These are phyloP conservation scores for Macaria liturata DNA, from an alignment of 2,888 invertebrate genomes.

Conservation along the genomic window DNA sequence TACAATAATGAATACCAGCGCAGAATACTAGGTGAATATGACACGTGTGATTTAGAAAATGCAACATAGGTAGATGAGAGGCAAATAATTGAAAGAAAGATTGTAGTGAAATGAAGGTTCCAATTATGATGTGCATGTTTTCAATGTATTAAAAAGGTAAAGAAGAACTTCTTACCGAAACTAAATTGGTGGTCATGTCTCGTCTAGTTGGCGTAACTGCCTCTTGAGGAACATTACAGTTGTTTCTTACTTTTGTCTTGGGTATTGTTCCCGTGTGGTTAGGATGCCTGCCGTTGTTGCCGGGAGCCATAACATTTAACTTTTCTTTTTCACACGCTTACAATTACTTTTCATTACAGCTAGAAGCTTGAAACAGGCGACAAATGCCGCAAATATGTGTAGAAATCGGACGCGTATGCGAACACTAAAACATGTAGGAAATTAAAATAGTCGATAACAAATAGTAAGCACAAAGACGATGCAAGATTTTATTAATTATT, in stretches of 20 bases:
- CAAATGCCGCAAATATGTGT: slow-evolving; percentile 24
- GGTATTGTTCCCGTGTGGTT: slow-evolving; percentile 87
- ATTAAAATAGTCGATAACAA: no score
- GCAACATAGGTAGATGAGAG: no score
- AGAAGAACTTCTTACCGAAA: slow-evolving; percentile 59
- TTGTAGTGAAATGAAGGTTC: no score
- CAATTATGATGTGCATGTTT: no score
- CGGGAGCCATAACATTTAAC: slow-evolving; percentile 77
- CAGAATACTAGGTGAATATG: neutral
- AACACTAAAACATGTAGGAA: neutral
- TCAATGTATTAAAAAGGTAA: neutral
- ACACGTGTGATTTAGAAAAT: slow-evolving; percentile 1
- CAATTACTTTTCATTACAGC: slow-evolving; percentile 37
- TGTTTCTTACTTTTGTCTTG: slow-evolving; percentile 84
- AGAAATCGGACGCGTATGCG: slow-evolving; percentile 28
- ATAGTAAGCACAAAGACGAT: no score
- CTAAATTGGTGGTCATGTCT: slow-evolving; percentile 81
- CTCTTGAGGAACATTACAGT: slow-evolving; percentile 84
- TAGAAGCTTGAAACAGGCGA: slow-evolving; percentile 10
- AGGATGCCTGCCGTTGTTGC: slow-evolving; percentile 77
- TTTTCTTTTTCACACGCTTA: slow-evolving; percentile 40
- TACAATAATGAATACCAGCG: no score
- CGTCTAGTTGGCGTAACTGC: slow-evolving; percentile 84
- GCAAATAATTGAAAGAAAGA: no score
- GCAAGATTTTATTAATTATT: no score